Evolutionary conservation across 2,113 vertebrate species (phyloP).

Genomic region (Chelonoidis abingdonii): DNA sequence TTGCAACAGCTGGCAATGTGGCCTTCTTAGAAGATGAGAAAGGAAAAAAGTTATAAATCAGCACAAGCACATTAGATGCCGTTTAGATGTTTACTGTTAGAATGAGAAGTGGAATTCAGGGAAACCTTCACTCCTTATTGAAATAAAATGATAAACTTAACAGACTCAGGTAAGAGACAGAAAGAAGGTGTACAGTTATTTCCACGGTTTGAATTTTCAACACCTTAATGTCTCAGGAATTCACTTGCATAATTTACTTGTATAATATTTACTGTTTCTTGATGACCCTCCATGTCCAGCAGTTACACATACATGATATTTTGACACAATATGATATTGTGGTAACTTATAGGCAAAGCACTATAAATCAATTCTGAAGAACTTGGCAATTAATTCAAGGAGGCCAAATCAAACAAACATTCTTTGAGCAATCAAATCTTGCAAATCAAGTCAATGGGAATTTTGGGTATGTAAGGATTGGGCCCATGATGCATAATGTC

Average conservation of each 20-base stretch:
- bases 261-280: background rate
- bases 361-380: background rate
- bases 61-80: too few relatives aligned
- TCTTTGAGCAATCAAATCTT: background rate
- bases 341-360: background rate
- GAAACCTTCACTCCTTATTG: background rate
- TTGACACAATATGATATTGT: background rate
- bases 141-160: background rate
- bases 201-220: background rate
- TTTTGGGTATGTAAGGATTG: background rate
- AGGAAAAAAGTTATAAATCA: too few relatives aligned
- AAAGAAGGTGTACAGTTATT: background rate
- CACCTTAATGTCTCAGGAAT: background rate
- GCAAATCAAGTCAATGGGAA: background rate
- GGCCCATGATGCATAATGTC: background rate
- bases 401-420: background rate
- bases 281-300: background rate
- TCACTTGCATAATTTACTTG: background rate
- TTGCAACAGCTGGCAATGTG: too few relatives aligned
- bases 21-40: too few relatives aligned
- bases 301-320: background rate
- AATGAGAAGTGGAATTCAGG: background rate
- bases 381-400: background rate
- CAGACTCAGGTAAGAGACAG: background rate
- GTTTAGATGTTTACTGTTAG: too few relatives aligned